Base-by-base conservation (phyloP, 2,888 invertebrate species). In the Lottia gigantea region DNA sequence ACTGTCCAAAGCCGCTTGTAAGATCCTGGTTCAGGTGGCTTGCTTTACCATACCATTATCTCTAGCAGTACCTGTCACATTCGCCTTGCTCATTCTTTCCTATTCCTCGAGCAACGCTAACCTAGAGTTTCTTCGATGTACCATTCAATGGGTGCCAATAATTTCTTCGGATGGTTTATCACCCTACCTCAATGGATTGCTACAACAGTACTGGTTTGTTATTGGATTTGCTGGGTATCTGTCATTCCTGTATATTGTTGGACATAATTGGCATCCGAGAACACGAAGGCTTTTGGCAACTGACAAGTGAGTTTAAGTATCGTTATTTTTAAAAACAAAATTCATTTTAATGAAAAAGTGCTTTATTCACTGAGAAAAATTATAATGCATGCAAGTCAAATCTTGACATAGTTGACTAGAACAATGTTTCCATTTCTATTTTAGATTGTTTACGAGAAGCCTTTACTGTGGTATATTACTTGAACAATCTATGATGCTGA, bases 401-500 rank as follows among this genome's bases (percentile, higher is more conserved):
- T n/a, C n/a, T n/a, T n/a, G n/a, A n/a, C n/a, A n/a, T n/a, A n/a
- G n/a, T n/a, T n/a, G n/a, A n/a, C n/a, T n/a, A n/a, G 7, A 40
- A 40, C 40, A 40, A 6, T 40, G 40, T 40, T 40, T 40, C 31
- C 6, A 31, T 40, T 40, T 47, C 31, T 47, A 45, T 76, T 77
- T n/a, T 78, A 90, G 90, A 68, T 90, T 99, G 69, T 99, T 96
- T 86, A 94, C 97, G 0, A 91, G 93, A 15, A 97, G 98, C 0
- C 95, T 97, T 94, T 98, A 98, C 89, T 94, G 94, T 83, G 93
- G 94, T 0, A 89, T 96, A n/a, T 90, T 98, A 19, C 94, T 98
- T 76, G 98, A 98, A 88, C 97, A 97, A 89, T 96, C 97, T 16
- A 92, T 98, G 91, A 95, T 95, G 0, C 89, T 98, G 79, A 98